A percentile compares a stretch with the other conserved stretches of the same genome.
Conservation (phyloP, 2,888 invertebrate species). For the Aethes cnicana region DNA sequence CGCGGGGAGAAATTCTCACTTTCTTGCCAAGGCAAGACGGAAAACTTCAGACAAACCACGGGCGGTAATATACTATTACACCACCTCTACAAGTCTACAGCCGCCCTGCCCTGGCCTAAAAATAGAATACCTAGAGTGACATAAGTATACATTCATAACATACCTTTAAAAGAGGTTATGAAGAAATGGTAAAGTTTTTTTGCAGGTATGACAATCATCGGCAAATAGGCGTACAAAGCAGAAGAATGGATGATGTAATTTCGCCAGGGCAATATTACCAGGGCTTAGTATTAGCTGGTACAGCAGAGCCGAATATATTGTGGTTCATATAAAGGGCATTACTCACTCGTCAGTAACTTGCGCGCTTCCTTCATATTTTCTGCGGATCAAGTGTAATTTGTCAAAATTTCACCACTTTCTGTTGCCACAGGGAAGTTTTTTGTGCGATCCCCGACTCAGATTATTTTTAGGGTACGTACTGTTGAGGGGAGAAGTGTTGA, state of each 20-base stretch:
- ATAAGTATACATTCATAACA: no score
- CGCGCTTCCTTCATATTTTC: constrained; percentile 66
- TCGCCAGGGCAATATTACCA: constrained; percentile 37
- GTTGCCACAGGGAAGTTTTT: constrained; percentile 41
- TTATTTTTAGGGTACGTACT: background rate
- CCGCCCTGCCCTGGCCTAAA: no score
- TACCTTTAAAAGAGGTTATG: no score
- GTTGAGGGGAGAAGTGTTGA: background rate
- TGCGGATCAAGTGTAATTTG: constrained; percentile 60
- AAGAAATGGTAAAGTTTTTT: no score
- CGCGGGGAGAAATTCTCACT: no score
- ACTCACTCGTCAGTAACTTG: constrained; percentile 67
- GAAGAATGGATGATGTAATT: constrained; percentile 17
- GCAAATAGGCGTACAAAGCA: constrained; percentile 1
- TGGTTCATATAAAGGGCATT: constrained; percentile 60
- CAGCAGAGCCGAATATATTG: constrained; percentile 51
- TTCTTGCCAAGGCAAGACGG: no score
- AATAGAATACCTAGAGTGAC: no score
- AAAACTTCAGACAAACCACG: no score
- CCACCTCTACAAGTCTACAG: no score
- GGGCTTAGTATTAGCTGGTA: constrained; percentile 49
- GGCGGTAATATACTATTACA: no score
- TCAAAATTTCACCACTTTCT: constrained; percentile 65
- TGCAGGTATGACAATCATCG: background rate
- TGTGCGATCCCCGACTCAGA: background rate